These are phyloP conservation scores for Caerostris extrusa DNA, from an alignment of 1,140 invertebrate species.

Conservation along the genomic window DNA sequence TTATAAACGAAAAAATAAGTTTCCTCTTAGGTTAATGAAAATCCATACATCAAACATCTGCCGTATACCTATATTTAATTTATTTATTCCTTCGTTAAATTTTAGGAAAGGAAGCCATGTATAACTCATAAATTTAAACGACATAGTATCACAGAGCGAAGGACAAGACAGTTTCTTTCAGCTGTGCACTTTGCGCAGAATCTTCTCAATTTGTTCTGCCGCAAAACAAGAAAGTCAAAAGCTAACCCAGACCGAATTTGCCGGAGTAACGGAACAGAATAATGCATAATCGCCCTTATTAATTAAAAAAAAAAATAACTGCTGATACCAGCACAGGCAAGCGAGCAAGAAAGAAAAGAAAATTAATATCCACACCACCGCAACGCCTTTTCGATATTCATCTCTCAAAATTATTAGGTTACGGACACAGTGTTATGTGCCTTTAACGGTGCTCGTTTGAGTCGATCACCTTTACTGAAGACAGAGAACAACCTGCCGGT, in stretches of 20 bases:
- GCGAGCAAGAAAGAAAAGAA: not conserved
- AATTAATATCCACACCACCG: slow-evolving; percentile 5
- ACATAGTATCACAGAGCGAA: no score
- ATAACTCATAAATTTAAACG: no score
- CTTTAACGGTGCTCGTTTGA: not conserved
- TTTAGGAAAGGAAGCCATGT: no score
- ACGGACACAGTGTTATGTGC: not conserved
- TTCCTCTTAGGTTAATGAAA: no score
- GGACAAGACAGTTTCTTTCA: no score
- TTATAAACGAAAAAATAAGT: no score
- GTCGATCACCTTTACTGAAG: not conserved
- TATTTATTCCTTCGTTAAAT: no score
- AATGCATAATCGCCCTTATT: slow-evolving; percentile 24
- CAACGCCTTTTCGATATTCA: slow-evolving; percentile 5
- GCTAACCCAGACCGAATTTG: not conserved
- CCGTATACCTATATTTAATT: no score
- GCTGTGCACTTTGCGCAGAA: no score
- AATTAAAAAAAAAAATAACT: slow-evolving; percentile 6
- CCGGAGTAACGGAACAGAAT: not conserved
- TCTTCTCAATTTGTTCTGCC: no score
- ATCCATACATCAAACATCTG: no score
- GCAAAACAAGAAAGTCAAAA: not conserved
- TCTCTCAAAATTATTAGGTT: slow-evolving; percentile 19
- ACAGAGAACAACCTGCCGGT: not conserved
- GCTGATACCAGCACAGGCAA: slow-evolving; percentile 7